Percentiles rank a stretch among this genome's conserved stretches.
phyloP scores from a whole-genome alignment of 2,888 invertebrate species.

The Pachliopta kotzebuea region DNA sequence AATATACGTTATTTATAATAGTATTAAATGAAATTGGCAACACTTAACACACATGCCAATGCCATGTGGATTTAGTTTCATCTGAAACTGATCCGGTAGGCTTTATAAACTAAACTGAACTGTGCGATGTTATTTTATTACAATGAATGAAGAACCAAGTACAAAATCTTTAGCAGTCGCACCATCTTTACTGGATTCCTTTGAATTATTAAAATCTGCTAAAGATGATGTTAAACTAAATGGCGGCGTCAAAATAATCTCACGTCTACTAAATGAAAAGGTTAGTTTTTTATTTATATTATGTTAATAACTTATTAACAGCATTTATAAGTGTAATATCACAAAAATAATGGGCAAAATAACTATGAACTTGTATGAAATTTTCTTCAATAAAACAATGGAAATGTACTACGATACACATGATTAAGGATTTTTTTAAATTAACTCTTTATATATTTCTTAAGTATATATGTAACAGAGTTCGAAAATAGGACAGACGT shows the following conservation, averaged over 20 bases:
- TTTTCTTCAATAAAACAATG: too few relatives aligned
- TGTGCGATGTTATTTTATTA: slow-evolving; percentile 34
- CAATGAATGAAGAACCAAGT: slow-evolving; percentile 58
- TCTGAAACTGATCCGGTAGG: background rate
- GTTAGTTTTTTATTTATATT: slow-evolving; percentile 47
- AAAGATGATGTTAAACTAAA: slow-evolving; percentile 62
- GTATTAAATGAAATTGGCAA: background rate
- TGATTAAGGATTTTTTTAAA: too few relatives aligned
- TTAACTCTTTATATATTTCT: too few relatives aligned
- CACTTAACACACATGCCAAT: slow-evolving; percentile 5
- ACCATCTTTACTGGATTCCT: slow-evolving; percentile 66
- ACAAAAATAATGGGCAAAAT: background rate
- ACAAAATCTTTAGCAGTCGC: slow-evolving; percentile 47
- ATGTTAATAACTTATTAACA: background rate
- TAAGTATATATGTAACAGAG: too few relatives aligned
- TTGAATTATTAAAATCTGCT: slow-evolving; percentile 59
- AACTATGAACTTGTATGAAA: background rate
- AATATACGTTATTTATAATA: too few relatives aligned
- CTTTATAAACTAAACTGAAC: background rate
- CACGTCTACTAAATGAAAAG: slow-evolving; percentile 60
- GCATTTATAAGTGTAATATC: background rate
- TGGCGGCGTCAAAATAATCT: slow-evolving; percentile 69
- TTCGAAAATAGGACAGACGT: too few relatives aligned
- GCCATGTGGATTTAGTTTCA: slow-evolving; percentile 3
- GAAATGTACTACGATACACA: too few relatives aligned